Evolutionary conservation across 2,888 invertebrate species (phyloP), one percentile per base, ranked within the genome.

Genomic region (Sthenelais limicola): DNA sequence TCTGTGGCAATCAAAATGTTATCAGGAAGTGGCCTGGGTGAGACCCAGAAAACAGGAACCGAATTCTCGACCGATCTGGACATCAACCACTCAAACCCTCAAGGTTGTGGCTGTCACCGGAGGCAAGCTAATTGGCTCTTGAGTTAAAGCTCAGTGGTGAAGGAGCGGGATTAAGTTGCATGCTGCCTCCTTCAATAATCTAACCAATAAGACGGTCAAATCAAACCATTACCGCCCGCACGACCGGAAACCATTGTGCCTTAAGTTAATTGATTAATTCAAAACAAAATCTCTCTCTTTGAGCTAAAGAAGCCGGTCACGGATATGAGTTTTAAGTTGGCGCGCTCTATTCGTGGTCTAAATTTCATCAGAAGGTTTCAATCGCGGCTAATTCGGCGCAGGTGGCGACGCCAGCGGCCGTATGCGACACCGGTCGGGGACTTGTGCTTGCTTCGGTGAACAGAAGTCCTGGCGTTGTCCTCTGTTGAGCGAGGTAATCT

Each of bases 291-390:
- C 62, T 7, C 32, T 62, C 62, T 62, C 62, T 62, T 62, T 62
- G 62, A 62, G 24, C 62, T n/a, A n/a, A n/a, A n/a, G n/a, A n/a
- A n/a, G 43, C 38, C 26, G 62, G 62, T 62, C 62, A 62, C 62
- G 62, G 62, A 62, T 62, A 62, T 38, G 62, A 62, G 35, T 62
- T 62, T 62, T 62, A 62, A 38, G 62, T 38, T 62, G 62, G 38
- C 43, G 26, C 35, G 62, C 43, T 38, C 24, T 26, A 35, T 38
- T 21, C 26, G 62, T 24, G 21, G 24, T 21, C 24, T 35, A 32
- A 43, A 58, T 58, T 58, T 58, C 33, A 58, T 58, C 35, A 58
- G 62, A 21, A 7, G 24, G 38, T 35, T 35, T 28, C 35, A 4
- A 1, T 1, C n/a, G 62, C 33, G 62, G 51, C 24, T 62, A 38